These are phyloP conservation scores for Epizoanthus illoricatus DNA, from an alignment of 92 coral and sea anemone species.

Conservation along the genomic window DNA sequence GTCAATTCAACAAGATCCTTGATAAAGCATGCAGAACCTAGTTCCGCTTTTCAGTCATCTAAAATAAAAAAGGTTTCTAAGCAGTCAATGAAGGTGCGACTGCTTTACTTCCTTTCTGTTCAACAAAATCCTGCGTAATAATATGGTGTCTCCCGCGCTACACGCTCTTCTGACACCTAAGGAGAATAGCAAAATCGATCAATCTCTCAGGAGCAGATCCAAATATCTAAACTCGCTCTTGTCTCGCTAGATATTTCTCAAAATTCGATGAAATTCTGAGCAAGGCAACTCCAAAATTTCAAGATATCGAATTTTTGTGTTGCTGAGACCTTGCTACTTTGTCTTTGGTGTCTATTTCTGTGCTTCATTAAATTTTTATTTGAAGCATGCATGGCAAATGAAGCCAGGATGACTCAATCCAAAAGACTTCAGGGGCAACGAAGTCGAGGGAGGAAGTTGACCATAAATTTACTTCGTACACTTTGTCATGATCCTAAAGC, in stretches of 20 bases:
- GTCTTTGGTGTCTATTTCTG: not conserved
- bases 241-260: not conserved
- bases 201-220: not conserved
- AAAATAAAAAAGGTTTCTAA: constrained; percentile 65
- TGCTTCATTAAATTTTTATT: constrained; percentile 19
- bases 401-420: not conserved
- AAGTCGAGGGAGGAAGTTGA: not conserved
- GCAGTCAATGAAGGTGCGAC: constrained; percentile 58
- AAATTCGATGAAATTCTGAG: not conserved
- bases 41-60: constrained; percentile 59
- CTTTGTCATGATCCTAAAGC: not conserved
- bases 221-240: not conserved
- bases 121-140: constrained; percentile 71
- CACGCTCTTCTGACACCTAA: constrained; percentile 27
- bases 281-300: not conserved
- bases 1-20: constrained; percentile 28
- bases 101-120: constrained; percentile 76
- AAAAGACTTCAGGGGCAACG: not conserved
- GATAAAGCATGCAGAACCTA: constrained; percentile 50
- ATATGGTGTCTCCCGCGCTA: constrained; percentile 75
- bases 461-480: not conserved
- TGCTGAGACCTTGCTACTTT: not conserved
- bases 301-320: not conserved
- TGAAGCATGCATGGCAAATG: constrained; percentile 2
- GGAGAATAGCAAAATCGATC: constrained; percentile 46